These are phyloP conservation scores for Malurus cyaneus DNA, from an alignment of 2,113 vertebrate genomes.

Conservation along the genomic window DNA sequence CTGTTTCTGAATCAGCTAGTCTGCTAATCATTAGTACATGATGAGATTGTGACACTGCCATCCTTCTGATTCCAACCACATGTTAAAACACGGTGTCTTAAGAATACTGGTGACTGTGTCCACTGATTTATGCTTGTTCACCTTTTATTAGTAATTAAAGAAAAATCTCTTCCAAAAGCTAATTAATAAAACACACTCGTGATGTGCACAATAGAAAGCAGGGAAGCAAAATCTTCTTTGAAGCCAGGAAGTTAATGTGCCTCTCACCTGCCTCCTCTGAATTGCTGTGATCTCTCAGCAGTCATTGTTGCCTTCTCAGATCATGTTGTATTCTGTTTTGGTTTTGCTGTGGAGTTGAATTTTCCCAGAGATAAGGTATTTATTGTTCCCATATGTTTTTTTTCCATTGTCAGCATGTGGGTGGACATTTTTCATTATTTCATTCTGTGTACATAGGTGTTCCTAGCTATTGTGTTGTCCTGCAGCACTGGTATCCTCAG, in stretches of 20 bases:
- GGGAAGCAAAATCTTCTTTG: neutral
- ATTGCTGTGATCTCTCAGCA: neutral
- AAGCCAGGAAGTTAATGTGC: slow-evolving; percentile 1
- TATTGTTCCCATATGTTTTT: neutral
- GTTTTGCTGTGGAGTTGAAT: slow-evolving; percentile 6
- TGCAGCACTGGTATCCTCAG: neutral
- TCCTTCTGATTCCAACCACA: neutral
- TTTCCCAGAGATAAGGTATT: neutral
- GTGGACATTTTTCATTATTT: slow-evolving; percentile 1
- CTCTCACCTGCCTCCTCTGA: slow-evolving; percentile 11
- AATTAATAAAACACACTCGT: neutral
- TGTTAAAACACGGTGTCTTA: neutral
- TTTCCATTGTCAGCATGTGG: neutral
- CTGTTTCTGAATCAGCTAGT: neutral
- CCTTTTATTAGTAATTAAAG: neutral
- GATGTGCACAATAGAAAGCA: neutral
- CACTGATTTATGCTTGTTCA: neutral
- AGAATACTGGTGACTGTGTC: neutral
- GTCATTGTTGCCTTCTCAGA: neutral
- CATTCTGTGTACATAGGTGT: neutral
- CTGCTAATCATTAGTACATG: neutral
- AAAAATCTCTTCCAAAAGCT: neutral
- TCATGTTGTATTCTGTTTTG: neutral
- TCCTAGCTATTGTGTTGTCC: neutral
- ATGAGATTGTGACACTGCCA: neutral